Evolutionary conservation across 2,888 invertebrate genomes (phyloP).

Genomic region (Phalera bucephala): DNA sequence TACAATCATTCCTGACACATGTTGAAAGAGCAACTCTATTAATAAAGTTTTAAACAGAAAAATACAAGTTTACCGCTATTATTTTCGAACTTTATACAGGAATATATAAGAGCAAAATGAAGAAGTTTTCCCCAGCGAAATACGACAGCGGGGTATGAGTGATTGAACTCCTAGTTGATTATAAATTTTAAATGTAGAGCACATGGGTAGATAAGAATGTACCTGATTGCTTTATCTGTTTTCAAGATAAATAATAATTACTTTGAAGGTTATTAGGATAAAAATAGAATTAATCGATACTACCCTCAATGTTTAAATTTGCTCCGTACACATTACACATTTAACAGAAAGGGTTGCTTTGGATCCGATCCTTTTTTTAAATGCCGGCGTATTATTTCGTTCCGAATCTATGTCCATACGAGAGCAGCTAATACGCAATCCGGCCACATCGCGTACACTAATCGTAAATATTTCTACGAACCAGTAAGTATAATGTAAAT

Average conservation of each 20-base stretch:
- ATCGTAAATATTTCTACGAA: slow-evolving; percentile 44
- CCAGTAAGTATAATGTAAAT: slow-evolving; percentile 46
- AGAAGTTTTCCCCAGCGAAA: not conserved
- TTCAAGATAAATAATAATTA: slow-evolving; percentile 3
- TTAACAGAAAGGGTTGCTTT: slow-evolving; percentile 12
- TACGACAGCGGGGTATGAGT: not conserved
- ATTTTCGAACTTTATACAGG: too few relatives aligned
- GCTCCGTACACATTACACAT: not conserved
- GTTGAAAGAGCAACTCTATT: too few relatives aligned
- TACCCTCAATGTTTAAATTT: slow-evolving; percentile 15
- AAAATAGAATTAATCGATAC: slow-evolving; percentile 14
- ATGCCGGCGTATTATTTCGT: slow-evolving; percentile 14
- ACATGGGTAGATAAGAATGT: too few relatives aligned
- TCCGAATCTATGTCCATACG: slow-evolving; percentile 1
- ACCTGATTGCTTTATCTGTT: not conserved
- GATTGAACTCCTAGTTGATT: not conserved
- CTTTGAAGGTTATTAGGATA: slow-evolving; percentile 2
- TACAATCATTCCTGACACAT: too few relatives aligned
- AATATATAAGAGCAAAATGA: not conserved
- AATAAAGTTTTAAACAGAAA: too few relatives aligned
- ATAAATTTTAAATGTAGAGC: not conserved
- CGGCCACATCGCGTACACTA: slow-evolving; percentile 1
- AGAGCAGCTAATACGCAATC: not conserved
- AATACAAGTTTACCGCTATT: too few relatives aligned
- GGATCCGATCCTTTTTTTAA: slow-evolving; percentile 11